phyloP scores from a whole-genome alignment of 1,140 invertebrate genomes.

The Carcinoscorpius rotundicauda region DNA sequence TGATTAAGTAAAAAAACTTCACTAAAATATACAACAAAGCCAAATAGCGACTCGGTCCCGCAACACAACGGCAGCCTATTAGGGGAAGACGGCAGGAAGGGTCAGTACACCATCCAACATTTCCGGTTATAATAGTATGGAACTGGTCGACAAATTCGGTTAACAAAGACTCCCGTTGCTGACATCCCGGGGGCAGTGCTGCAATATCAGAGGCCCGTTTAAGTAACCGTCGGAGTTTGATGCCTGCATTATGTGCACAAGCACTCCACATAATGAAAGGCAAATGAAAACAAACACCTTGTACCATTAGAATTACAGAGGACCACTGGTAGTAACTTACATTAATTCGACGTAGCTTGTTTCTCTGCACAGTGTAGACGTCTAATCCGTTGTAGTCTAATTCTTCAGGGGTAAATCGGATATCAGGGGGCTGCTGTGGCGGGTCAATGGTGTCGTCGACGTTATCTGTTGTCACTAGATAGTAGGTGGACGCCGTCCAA shows the following conservation, averaged over 20 bases:
- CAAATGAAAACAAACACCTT: conserved; percentile 42
- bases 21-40: conserved; percentile 36
- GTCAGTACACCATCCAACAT: conserved; percentile 31
- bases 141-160: conserved; percentile 34
- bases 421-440: conserved; percentile 22
- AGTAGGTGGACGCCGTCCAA: conserved; percentile 35
- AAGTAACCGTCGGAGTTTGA: conserved; percentile 31
- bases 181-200: conserved; percentile 32
- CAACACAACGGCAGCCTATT: conserved; percentile 25
- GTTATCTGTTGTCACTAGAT: conserved; percentile 26
- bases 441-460: conserved; percentile 19
- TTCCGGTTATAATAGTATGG: conserved; percentile 31
- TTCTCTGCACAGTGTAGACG: conserved; percentile 21
- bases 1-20: conserved; percentile 36
- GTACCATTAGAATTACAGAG: conserved; percentile 41
- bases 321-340: conserved; percentile 45
- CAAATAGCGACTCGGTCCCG: conserved; percentile 33
- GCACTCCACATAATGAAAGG: conserved; percentile 43
- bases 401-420: conserved; percentile 18
- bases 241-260: conserved; percentile 32
- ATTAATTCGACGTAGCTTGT: conserved; percentile 27
- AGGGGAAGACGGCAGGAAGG: conserved; percentile 27
- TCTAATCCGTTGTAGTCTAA: conserved; percentile 26
- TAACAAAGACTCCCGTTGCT: conserved; percentile 32
- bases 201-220: conserved; percentile 32